Evolutionary conservation across 37 sponge, comb jelly and placozoan species (phyloP), one percentile per base, ranked within the genome.

Genomic region (Chondrilla cf. caribensis): DNA sequence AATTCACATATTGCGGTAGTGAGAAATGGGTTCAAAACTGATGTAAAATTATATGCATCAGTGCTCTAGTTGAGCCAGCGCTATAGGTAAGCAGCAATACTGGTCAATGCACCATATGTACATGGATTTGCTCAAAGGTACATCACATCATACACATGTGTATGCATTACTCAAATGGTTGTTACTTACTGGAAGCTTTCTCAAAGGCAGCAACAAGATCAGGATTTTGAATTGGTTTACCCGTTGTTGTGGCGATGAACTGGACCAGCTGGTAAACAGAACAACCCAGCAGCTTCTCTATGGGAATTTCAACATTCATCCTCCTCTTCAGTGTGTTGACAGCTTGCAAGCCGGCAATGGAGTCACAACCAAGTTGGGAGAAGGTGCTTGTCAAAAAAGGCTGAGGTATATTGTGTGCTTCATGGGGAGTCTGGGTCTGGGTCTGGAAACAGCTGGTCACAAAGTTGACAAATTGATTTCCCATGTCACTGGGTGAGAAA

Each of bases 311-410:
- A 19, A 36, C 42, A 19, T 41, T 8, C 21, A 88, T 59, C 28
- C 70, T 55, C 58, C 82, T 73, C 58, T 78, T 29, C 3, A 88
- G 29, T 9, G 70, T 82, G 32, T 24, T 41, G 17, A 81, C 60
- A 5, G 83, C 73, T 22, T 31, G 51, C 81, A 88, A 54, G 1
- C 85, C 89, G 0, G 89, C 58, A 2, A 88, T 57, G 1, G 89
- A 88, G 58, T 88, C 89, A 39, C 85, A 84, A 22, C 89, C 89
- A 54, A 88, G 65, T 79, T 88, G 85, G 36, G 84, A 68, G 66
- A 88, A 84, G 24, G 84, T 42, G 14, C 19, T 28, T n/a, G 72
- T 19, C 0, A 71, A 24, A 33, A 58, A 35, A 24, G 38, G 26
- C 3, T 38, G 78, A 64, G 77, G 78, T 38, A 29, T 7, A 11